A percentile compares a stretch with the other conserved stretches of the same genome.
These are phyloP conservation scores for Lysiphlebus fabarum DNA, from an alignment of 1,140 invertebrate species.

Conservation along the genomic window DNA sequence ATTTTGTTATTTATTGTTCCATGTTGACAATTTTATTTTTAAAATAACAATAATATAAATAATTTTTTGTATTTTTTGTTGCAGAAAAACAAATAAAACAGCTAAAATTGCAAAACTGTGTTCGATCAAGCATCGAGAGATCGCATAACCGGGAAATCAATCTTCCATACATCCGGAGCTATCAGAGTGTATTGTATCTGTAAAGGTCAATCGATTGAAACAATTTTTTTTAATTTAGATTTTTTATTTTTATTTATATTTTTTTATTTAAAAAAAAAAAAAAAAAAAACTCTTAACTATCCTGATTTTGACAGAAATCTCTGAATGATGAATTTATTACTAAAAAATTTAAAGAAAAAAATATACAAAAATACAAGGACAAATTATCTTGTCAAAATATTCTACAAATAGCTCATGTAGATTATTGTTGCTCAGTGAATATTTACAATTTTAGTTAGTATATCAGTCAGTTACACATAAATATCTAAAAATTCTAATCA, in stretches of 20 bases:
- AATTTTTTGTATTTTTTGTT: not conserved
- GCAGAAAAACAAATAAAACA: slow-evolving; percentile 18
- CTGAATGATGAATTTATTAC: not conserved
- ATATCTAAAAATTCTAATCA: too few species aligned
- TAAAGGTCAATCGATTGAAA: slow-evolving; percentile 26
- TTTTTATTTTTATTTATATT: not conserved
- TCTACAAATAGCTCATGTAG: slow-evolving; percentile 1
- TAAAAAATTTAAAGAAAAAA: slow-evolving; percentile 6
- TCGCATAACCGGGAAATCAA: slow-evolving; percentile 27
- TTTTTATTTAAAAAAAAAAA: not conserved
- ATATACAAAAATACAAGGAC: slow-evolving; percentile 37
- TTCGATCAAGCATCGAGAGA: slow-evolving; percentile 28
- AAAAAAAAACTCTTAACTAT: too few species aligned
- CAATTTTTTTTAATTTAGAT: slow-evolving; percentile 18
- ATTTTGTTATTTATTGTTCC: slow-evolving; percentile 4
- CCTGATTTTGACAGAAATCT: slow-evolving; percentile 19
- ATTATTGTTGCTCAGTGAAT: not conserved
- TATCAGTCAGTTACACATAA: slow-evolving; percentile 14
- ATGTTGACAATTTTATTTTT: slow-evolving; percentile 5
- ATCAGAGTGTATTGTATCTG: slow-evolving; percentile 7
- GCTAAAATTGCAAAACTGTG: slow-evolving; percentile 27
- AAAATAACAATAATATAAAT: not conserved
- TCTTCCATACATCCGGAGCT: slow-evolving; percentile 28
- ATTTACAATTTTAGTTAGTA: not conserved
- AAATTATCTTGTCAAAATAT: slow-evolving; percentile 40